Base-by-base conservation (phyloP, 2,888 invertebrate genomes). In the Sphaerophoria taeniata region DNA sequence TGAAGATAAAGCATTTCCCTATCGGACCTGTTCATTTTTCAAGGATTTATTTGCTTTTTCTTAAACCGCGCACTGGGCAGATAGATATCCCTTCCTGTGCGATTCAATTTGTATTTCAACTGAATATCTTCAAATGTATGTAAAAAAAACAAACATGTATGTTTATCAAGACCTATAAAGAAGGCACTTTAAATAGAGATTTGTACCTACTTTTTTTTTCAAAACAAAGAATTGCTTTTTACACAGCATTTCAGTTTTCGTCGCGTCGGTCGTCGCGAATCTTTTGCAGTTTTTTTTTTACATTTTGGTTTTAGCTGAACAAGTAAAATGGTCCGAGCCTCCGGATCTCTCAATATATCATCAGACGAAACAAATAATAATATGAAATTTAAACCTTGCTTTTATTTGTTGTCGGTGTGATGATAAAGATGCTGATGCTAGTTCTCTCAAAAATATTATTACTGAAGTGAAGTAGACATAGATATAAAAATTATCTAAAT, bases 21-120 rank as follows among this genome's bases (percentile, higher is more conserved):
- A 81, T 81, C 65, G 56, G 56, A 70, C 70, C 74, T 45, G 70
- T 65, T 61, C 49, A 78, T 77, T 65, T 70, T 74, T 83, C 51
- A 70, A 79, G 85, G 81, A 85, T 85, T 85, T 85, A 85, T 85
- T 85, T 85, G 85, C 70, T 85, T 76, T 85, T 85, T 63, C 85
- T 85, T 85, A 77, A 83, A 83, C 73, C 82, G 47, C 65, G 49
- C 67, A 33, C 61, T 51, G 36, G 51, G 58, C n/a, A n/a, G 73
- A 80, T 69, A 73, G 31, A 53, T 67, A 51, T 71, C 47, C 24
- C 24, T 24, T 24, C 24, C 47, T 70, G 77, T 49, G 36, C 31
- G 56, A 67, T 67, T 75, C 75, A 67, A 49, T 80, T 56, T 70
- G 63, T 56, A 34, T 74, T 9, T 56, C 39, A 4, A 39, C 56